These are phyloP conservation scores for Micropterix aruncella DNA, from an alignment of 2,888 invertebrate species.

Conservation along the genomic window DNA sequence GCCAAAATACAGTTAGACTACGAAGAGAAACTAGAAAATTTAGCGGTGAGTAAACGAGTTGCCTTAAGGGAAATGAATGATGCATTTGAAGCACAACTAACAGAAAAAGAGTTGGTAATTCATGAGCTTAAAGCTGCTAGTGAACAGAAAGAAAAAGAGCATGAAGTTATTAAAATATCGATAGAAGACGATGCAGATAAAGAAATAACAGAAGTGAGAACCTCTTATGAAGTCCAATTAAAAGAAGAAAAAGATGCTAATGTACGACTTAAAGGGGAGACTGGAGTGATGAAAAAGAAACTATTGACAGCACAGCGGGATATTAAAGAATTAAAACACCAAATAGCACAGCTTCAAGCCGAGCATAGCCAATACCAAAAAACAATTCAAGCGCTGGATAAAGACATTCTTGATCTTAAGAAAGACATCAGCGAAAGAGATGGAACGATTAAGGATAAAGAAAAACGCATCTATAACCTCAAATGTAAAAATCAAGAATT, in stretches of 20 bases:
- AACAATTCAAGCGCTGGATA: constrained; percentile 56
- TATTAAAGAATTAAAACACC: constrained; percentile 55
- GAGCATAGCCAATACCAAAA: constrained; percentile 61
- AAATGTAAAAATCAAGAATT: constrained; percentile 76
- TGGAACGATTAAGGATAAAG: constrained; percentile 71
- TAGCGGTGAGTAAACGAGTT: constrained; percentile 37
- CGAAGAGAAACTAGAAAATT: constrained; percentile 45
- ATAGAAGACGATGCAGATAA: constrained; percentile 77
- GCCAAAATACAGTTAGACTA: constrained; percentile 50
- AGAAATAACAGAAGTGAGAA: constrained; percentile 66
- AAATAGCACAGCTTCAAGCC: constrained; percentile 42
- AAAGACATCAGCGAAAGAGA: constrained; percentile 78
- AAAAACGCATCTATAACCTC: constrained; percentile 69
- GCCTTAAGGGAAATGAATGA: constrained; percentile 48
- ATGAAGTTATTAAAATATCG: constrained; percentile 61
- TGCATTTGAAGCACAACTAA: constrained; percentile 50
- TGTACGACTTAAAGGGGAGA: constrained; percentile 69
- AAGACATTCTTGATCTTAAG: constrained; percentile 65
- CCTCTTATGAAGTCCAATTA: constrained; percentile 53
- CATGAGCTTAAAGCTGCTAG: constrained; percentile 10
- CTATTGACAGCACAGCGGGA: constrained; percentile 54
- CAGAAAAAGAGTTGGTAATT: constrained; percentile 57
- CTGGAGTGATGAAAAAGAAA: constrained; percentile 74
- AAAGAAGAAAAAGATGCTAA: constrained; percentile 63
- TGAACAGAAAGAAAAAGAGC: constrained; percentile 48